Evolutionary conservation across 1,140 invertebrate genomes (phyloP).

Genomic region (Macrobrachium rosenbergii): DNA sequence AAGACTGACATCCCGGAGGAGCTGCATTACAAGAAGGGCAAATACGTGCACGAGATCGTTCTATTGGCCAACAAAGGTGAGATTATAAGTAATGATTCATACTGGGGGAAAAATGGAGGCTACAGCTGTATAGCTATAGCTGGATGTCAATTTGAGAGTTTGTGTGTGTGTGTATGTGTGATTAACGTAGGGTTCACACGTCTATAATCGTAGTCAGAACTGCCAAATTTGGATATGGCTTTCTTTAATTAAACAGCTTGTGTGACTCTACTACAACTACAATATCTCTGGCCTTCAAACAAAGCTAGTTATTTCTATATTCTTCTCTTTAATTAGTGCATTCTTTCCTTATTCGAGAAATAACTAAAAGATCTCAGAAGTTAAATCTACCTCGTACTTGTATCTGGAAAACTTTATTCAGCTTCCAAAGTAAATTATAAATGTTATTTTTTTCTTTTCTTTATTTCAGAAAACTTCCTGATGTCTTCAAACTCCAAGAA

Average conservation of each 20-base stretch:
- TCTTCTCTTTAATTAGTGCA: no score
- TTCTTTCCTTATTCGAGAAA: no score
- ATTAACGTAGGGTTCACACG: no score
- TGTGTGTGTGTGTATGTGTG: constrained; percentile 12
- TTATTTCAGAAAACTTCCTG: constrained; percentile 47
- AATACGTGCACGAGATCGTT: constrained; percentile 63
- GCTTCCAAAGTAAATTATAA: background rate
- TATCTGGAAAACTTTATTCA: background rate
- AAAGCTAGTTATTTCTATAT: no score
- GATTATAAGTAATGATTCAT: background rate
- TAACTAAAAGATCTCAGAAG: no score
- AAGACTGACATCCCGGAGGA: constrained; percentile 69
- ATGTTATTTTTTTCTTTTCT: background rate
- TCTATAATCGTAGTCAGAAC: no score
- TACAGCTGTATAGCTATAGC: background rate
- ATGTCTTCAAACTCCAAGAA: constrained; percentile 46
- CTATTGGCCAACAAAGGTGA: constrained; percentile 56
- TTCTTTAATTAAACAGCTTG: no score
- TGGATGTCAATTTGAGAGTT: background rate
- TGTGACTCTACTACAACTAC: no score
- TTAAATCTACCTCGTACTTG: background rate
- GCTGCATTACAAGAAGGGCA: constrained; percentile 69
- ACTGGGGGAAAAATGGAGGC: background rate
- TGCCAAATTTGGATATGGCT: no score
- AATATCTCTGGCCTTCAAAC: no score